A percentile compares a stretch with the other conserved stretches of the same genome.
Evolutionary conservation across 2,113 vertebrate genomes (phyloP).

Genomic region (Spea bombifrons): DNA sequence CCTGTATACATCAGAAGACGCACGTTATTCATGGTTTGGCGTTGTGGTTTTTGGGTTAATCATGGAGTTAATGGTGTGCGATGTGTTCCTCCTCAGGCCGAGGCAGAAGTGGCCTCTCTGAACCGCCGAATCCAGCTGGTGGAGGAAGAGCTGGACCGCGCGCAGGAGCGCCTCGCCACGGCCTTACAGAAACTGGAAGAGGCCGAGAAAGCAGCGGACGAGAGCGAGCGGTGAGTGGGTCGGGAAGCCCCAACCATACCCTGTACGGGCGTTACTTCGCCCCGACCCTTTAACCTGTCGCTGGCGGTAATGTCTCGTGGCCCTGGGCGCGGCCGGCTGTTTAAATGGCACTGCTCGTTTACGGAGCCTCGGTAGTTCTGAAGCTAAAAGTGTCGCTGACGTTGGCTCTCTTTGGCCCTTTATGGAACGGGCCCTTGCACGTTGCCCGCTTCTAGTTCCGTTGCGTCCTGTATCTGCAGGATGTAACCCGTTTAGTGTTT

Average conservation of each 20-base stretch:
- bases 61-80: neutral
- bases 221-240: conserved; percentile 81
- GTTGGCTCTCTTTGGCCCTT: no score
- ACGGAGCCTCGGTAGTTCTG: no score
- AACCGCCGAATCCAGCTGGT: conserved; percentile 84
- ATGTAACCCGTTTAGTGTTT: neutral
- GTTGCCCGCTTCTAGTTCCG: no score
- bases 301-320: no score
- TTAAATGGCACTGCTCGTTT: no score
- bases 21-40: no score
- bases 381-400: no score
- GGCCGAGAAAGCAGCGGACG: conserved; percentile 85
- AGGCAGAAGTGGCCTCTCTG: conserved; percentile 81
- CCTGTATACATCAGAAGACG: neutral
- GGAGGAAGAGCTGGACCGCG: conserved; percentile 86
- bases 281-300: no score
- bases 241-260: neutral
- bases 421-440: no score
- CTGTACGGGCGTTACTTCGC: no score
- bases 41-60: neutral
- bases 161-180: conserved; percentile 79
- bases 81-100: conserved; percentile 66
- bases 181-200: conserved; percentile 86
- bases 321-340: no score
- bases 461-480: neutral